Percentiles rank a stretch among this genome's conserved stretches.
phyloP scores from a whole-genome alignment of 2,888 invertebrate species.

The Drosophila siamana region DNA sequence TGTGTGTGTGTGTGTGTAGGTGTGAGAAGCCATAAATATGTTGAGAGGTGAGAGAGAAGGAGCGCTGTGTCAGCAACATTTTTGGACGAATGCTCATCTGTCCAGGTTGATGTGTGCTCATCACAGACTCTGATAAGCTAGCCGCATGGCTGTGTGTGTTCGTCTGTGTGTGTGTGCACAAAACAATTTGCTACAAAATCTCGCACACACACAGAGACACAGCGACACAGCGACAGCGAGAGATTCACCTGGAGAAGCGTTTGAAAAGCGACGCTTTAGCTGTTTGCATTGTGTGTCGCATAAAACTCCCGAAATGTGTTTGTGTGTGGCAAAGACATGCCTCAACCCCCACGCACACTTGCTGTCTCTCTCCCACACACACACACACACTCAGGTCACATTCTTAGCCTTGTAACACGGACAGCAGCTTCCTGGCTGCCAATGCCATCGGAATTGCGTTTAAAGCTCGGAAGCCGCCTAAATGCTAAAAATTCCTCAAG shows the following conservation, averaged over 20 bases:
- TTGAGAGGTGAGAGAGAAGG: constrained; percentile 34
- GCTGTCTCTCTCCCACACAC: not conserved
- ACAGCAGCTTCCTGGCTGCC: constrained; percentile 29
- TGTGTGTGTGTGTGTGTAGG: not conserved
- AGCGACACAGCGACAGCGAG: too few relatives aligned
- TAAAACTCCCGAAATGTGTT: constrained; percentile 4
- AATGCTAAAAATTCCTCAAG: constrained; percentile 56
- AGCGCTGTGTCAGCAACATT: constrained; percentile 61
- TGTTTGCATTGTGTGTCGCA: constrained; percentile 59
- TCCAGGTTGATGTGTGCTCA: constrained; percentile 45
- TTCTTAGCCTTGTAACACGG: constrained; percentile 5
- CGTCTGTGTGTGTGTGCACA: constrained; percentile 19
- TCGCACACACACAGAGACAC: constrained; percentile 18
- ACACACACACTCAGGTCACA: not conserved
- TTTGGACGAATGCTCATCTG: constrained; percentile 41
- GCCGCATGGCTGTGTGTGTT: constrained; percentile 2
- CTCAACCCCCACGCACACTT: constrained; percentile 5
- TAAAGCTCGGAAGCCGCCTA: constrained; percentile 55
- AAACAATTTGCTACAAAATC: constrained; percentile 66
- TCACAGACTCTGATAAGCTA: constrained; percentile 36
- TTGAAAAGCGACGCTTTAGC: constrained; percentile 47
- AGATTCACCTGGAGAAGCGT: constrained; percentile 35
- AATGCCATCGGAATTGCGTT: constrained; percentile 17
- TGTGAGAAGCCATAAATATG: constrained; percentile 69
- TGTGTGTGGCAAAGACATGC: constrained; percentile 19